Conservation (phyloP, 2,797 vertebrate genomes). For the Siniperca scherzeri region DNA sequence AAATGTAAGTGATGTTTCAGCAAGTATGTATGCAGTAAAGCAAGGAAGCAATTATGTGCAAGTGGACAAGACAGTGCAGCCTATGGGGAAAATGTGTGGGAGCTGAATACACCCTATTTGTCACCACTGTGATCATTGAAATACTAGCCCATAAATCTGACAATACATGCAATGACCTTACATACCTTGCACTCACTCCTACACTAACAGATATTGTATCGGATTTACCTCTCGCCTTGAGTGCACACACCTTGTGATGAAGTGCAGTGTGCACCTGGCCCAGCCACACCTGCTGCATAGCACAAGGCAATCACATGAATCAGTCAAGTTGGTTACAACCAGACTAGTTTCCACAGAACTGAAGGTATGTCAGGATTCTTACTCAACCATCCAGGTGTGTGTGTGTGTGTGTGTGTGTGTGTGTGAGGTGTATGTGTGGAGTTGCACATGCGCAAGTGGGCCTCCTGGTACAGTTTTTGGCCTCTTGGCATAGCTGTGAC, state of each 20-base stretch:
- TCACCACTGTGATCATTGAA: conserved; percentile 54
- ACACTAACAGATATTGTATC: conserved; percentile 51
- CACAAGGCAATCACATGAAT: conserved; percentile 76
- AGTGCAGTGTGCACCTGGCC: conserved; percentile 70
- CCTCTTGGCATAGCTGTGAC: conserved; percentile 72
- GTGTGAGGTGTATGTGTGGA: conserved; percentile 16
- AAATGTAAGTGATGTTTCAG: conserved; percentile 67
- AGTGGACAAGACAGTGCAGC: conserved; percentile 56
- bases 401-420: conserved; percentile 23
- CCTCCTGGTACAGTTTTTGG: conserved; percentile 65
- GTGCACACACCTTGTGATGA: conserved; percentile 50
- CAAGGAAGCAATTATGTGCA: conserved; percentile 59
- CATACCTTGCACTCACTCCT: conserved; percentile 43
- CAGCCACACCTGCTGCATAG: conserved; percentile 71
- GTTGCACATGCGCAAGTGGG: conserved; percentile 64
- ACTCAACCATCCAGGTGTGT: conserved; percentile 72
- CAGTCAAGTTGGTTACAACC: conserved; percentile 64
- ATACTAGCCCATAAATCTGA: conserved; percentile 67
- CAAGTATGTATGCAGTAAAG: conserved; percentile 58
- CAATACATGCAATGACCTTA: conserved; percentile 44
- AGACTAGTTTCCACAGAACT: conserved; percentile 68
- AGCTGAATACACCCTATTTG: conserved; percentile 58
- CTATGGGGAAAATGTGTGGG: conserved; percentile 50
- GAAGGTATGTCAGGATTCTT: conserved; percentile 65
- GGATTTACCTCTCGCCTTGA: conserved; percentile 52